Evolutionary conservation across 2,888 invertebrate genomes (phyloP), one percentile per base, ranked within the genome.

Genomic region (Eupelmus urozonus): DNA sequence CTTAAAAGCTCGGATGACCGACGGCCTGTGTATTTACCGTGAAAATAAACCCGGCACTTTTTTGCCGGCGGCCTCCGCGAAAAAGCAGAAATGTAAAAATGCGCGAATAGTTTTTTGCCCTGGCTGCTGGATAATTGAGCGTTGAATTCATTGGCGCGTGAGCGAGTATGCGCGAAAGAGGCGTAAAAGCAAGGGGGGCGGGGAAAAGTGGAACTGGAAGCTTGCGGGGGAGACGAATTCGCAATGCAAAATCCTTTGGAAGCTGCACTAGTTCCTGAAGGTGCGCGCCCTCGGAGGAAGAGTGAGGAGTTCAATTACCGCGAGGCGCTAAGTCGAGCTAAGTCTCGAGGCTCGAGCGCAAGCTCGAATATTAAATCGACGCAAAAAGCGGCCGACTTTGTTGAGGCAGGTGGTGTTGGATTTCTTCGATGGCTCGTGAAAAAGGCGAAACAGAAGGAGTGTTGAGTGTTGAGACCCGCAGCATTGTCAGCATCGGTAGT

Each of bases 121-220:
- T n/a, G 45, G 5, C 23, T 5, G 9, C 2, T 5, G 25, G 5
- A 63, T 45, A 63, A 63, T 63, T 63, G 63, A 63, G 25, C 63
- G 25, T 20, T 63, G 45, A 63, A 63, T 63, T 63, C 63, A 45
- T 63, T 63, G 63, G 45, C 16, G 42, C 25, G 63, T 45, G 25
- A 45, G n/a, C 25, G n/a, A 63, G 63, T 25, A n/a, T n/a, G n/a
- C n/a, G n/a, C n/a, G n/a, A n/a, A n/a, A n/a, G n/a, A n/a, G n/a
- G n/a, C n/a, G 63, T 2, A 13, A 25, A 45, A 42, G 23, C 25
- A 9, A n/a, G 7, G 45, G 16, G 16, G 16, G 42, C 11, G 45
- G 9, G 34, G 23, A 42, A 13, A 62, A 34, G 18, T 40, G 20
- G 20, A 3, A n/a, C 0, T 18, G 7, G 0, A 29, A 18, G n/a